Evolutionary conservation across 2,888 invertebrate genomes (phyloP).

Genomic region (Metopia argyrocephala): DNA sequence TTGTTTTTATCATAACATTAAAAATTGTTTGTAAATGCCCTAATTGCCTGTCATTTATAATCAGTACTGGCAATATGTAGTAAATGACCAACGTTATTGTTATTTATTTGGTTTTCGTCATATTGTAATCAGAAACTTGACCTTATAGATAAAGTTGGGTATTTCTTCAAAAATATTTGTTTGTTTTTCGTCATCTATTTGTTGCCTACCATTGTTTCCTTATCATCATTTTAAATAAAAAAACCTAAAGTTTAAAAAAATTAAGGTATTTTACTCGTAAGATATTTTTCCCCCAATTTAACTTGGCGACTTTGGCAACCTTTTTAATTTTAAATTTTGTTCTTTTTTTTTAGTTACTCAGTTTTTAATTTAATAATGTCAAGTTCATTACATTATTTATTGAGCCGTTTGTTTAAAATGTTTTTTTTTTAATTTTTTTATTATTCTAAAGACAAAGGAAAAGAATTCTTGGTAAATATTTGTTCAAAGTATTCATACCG

Average conservation of each 20-base stretch:
- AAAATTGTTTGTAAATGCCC: too few species aligned
- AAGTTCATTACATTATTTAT: conserved; percentile 56
- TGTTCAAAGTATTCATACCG: conserved; percentile 12
- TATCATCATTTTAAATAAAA: conserved; percentile 16
- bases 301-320: too few species aligned
- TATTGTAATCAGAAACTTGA: conserved; percentile 56
- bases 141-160: conserved; percentile 43
- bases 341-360: conserved; percentile 18
- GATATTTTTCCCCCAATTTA: background rate
- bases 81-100: too few species aligned
- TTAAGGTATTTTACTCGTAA: background rate
- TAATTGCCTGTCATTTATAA: too few species aligned
- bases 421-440: too few species aligned
- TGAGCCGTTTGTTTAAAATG: background rate
- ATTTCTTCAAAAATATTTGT: conserved; percentile 2
- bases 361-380: conserved; percentile 52
- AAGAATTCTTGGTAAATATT: conserved; percentile 33
- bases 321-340: too few species aligned
- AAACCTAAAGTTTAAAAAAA: conserved; percentile 4
- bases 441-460: too few species aligned
- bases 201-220: background rate
- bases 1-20: too few species aligned
- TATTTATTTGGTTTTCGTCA: too few species aligned
- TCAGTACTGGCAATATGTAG: too few species aligned
- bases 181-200: background rate